Evolutionary conservation across 2,888 invertebrate genomes (phyloP).

Genomic region (Nomada flava): DNA sequence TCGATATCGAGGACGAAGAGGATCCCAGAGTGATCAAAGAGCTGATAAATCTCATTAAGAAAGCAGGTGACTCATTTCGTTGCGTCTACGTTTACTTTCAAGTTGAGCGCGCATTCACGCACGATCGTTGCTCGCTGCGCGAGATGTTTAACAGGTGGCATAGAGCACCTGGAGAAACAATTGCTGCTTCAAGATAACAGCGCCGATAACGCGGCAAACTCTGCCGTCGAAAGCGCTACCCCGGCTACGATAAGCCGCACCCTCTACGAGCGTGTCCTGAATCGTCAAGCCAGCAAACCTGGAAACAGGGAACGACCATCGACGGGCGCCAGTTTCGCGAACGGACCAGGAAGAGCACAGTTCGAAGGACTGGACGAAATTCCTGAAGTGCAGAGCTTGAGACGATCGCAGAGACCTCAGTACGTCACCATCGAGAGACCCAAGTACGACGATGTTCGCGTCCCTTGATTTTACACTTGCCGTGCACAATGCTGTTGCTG

Average conservation of each 20-base stretch:
- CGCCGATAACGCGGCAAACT: slow-evolving; percentile 79
- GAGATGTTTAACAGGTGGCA: slow-evolving; percentile 87
- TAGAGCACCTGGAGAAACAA: slow-evolving; percentile 94
- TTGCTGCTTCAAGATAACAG: slow-evolving; percentile 86
- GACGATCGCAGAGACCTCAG: slow-evolving; percentile 86
- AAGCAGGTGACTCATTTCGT: slow-evolving; percentile 87
- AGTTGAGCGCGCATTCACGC: not conserved
- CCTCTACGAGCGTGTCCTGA: slow-evolving; percentile 91
- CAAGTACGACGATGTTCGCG: slow-evolving; percentile 82
- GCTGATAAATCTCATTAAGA: slow-evolving; percentile 92
- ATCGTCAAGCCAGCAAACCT: slow-evolving; percentile 76
- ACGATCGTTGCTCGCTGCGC: not conserved
- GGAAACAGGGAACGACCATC: slow-evolving; percentile 62
- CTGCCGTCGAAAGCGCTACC: slow-evolving; percentile 84
- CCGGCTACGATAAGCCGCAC: slow-evolving; percentile 90
- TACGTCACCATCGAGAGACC: slow-evolving; percentile 91
- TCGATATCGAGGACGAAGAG: slow-evolving; percentile 86
- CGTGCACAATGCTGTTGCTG: too few species aligned
- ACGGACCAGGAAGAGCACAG: slow-evolving; percentile 87
- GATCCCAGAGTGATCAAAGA: slow-evolving; percentile 93
- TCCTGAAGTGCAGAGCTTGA: slow-evolving; percentile 81
- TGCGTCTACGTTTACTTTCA: not conserved
- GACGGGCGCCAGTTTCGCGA: slow-evolving; percentile 78
- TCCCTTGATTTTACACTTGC: not conserved
- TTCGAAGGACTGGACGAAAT: slow-evolving; percentile 83